These are phyloP conservation scores for Ptychoptera contaminata DNA, from an alignment of 2,888 invertebrate species.

Conservation along the genomic window DNA sequence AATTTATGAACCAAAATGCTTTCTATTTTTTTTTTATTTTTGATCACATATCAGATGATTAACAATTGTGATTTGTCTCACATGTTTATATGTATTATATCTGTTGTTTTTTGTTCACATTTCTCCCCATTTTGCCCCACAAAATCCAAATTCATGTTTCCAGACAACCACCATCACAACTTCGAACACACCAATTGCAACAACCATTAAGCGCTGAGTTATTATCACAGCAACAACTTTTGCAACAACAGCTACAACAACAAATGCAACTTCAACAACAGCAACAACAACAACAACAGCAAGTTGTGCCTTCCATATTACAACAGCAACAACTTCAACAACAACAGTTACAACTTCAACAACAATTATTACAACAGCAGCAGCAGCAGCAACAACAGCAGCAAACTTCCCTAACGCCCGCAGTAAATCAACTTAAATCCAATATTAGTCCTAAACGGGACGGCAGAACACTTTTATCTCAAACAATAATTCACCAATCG, in stretches of 20 bases:
- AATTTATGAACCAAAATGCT: no score
- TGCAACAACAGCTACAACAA: conserved; percentile 9
- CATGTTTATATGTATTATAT: no score
- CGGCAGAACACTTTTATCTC: conserved; percentile 16
- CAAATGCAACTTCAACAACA: conserved; percentile 6
- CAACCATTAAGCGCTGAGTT: conserved; percentile 22
- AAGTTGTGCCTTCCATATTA: conserved; percentile 13
- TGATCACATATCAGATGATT: no score
- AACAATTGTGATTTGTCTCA: no score
- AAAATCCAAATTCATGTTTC: no score
- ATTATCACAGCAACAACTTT: conserved; percentile 20
- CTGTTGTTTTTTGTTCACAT: no score
- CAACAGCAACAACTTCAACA: conserved; percentile 17
- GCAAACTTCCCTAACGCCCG: conserved; percentile 1
- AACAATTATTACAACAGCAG: conserved; percentile 22
- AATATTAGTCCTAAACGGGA: conserved; percentile 12
- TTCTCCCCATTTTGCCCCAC: no score
- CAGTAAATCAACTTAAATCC: conserved; percentile 1
- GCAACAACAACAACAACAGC: conserved; percentile 2
- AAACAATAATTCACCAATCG: conserved; percentile 26
- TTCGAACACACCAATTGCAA: conserved; percentile 15
- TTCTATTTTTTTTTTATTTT: no score
- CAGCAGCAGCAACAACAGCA: conserved; percentile 11
- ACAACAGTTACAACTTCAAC: conserved; percentile 12
- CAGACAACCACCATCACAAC: conserved; percentile 17